Conservation (phyloP, 2,888 invertebrate genomes). For the Aethes cnicana region DNA sequence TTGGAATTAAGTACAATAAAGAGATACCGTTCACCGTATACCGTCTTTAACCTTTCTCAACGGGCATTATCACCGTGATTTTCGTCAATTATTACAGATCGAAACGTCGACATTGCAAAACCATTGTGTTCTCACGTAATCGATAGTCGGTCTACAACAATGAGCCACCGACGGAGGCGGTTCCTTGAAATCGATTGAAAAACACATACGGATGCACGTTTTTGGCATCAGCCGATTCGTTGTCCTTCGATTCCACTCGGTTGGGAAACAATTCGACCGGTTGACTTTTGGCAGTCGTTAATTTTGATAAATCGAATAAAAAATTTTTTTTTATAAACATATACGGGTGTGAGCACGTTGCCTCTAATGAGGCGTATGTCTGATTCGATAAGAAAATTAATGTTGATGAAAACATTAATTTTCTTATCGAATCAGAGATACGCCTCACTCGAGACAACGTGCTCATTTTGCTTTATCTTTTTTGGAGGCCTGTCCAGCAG, state of each 20-base stretch:
- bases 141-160: conserved; percentile 73
- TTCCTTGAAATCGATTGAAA: conserved; percentile 79
- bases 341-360: too few species aligned
- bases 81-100: conserved; percentile 51
- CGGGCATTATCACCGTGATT: conserved; percentile 53
- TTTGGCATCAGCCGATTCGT: conserved; percentile 77
- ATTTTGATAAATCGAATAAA: conserved; percentile 3
- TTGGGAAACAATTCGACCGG: conserved; percentile 49
- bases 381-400: too few species aligned
- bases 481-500: too few species aligned
- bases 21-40: background rate
- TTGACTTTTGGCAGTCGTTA: conserved; percentile 12
- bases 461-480: too few species aligned
- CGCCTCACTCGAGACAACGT: too few species aligned
- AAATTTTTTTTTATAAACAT: too few species aligned
- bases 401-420: too few species aligned
- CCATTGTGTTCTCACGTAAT: conserved; percentile 79
- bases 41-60: conserved; percentile 24
- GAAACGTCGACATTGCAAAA: conserved; percentile 65
- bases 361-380: too few species aligned
- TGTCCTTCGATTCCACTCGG: conserved; percentile 63
- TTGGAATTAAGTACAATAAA: too few species aligned
- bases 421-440: too few species aligned
- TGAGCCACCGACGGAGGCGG: conserved; percentile 76
- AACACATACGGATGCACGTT: conserved; percentile 80